phyloP scores from a whole-genome alignment of 2,888 invertebrate genomes.

The Nemurella pictetii region DNA sequence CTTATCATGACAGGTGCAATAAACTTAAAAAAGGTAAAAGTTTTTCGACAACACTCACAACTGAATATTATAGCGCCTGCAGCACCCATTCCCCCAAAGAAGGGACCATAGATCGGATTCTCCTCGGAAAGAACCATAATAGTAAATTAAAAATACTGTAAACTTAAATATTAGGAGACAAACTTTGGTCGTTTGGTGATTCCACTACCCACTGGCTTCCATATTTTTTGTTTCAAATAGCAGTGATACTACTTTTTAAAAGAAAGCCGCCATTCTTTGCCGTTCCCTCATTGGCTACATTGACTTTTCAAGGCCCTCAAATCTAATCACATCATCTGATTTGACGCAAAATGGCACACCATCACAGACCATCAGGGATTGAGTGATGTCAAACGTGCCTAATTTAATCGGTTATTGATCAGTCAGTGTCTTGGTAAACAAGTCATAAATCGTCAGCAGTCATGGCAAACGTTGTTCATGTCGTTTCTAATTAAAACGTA shows the following conservation, averaged over 20 bases:
- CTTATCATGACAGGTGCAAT: too few species aligned
- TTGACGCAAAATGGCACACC: neutral
- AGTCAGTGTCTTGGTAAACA: neutral
- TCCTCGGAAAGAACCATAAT: neutral
- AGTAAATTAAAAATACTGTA: neutral
- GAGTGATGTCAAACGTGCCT: neutral
- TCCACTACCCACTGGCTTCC: neutral
- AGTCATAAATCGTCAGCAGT: neutral
- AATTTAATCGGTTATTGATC: neutral
- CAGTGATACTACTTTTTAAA: neutral
- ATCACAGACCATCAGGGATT: neutral
- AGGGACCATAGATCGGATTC: conserved; percentile 58
- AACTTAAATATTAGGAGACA: neutral
- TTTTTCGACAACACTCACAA: conserved; percentile 50
- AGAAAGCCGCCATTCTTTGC: neutral
- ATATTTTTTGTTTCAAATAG: neutral
- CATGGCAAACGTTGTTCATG: neutral
- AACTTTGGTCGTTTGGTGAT: neutral
- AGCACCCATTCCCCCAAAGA: conserved; percentile 65
- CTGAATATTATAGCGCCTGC: conserved; percentile 65
- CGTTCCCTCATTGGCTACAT: neutral
- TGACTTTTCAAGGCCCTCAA: neutral
- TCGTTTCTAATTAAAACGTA: neutral
- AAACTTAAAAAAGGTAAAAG: too few species aligned
- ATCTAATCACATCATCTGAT: neutral